These are phyloP conservation scores for Fukomys damarensis DNA, from an alignment of 2,113 vertebrate species.

Conservation along the genomic window DNA sequence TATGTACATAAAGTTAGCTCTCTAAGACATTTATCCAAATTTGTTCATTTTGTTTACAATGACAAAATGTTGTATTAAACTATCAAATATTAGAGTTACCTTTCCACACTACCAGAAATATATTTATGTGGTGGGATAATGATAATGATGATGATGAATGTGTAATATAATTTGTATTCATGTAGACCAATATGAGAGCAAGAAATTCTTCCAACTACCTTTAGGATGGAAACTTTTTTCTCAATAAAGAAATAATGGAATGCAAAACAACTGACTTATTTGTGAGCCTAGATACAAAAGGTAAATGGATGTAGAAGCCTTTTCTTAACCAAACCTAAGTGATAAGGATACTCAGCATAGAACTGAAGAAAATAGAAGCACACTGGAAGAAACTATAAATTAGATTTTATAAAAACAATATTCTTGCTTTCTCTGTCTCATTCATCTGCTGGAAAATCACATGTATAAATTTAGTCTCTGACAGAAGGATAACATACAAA, in stretches of 20 bases:
- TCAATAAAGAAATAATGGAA: neutral
- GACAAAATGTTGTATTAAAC: neutral
- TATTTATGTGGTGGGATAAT: neutral
- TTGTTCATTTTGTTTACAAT: neutral
- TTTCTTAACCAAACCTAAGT: conserved; percentile 6
- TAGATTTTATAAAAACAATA: conserved; percentile 5
- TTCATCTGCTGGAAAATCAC: conserved; percentile 18
- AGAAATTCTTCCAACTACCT: neutral
- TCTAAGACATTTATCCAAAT: neutral
- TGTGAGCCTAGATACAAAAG: neutral
- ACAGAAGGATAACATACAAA: conserved; percentile 1
- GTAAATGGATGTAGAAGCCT: neutral
- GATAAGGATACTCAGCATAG: neutral
- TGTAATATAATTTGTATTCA: neutral
- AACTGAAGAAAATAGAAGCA: neutral
- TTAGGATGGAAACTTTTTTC: neutral
- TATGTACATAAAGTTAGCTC: neutral
- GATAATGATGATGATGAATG: neutral
- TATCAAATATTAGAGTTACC: neutral
- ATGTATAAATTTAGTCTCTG: neutral
- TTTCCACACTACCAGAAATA: neutral
- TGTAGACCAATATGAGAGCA: neutral
- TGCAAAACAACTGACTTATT: neutral
- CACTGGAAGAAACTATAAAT: neutral
- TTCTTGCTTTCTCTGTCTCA: neutral